Evolutionary conservation across 1,140 invertebrate species (phyloP).

Genomic region (Rhagoletis zephyria): DNA sequence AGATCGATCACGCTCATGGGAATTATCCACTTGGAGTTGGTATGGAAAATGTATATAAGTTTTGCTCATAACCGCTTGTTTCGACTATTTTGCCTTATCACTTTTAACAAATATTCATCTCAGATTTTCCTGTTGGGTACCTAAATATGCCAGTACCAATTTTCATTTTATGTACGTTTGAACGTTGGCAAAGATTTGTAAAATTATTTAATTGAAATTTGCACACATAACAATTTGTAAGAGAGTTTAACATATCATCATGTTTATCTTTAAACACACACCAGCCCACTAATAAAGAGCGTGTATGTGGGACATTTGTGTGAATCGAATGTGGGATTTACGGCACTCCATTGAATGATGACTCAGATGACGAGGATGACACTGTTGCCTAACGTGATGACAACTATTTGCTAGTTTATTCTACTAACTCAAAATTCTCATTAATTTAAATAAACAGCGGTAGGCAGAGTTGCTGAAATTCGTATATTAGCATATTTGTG

Average conservation of each 20-base stretch:
- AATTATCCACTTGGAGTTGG: no score
- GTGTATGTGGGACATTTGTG: not conserved
- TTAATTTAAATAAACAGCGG: not conserved
- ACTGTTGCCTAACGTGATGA: not conserved
- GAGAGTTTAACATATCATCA: not conserved
- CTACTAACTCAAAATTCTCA: slow-evolving; percentile 9
- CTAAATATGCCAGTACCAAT: no score
- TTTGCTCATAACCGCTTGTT: no score
- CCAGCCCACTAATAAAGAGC: not conserved
- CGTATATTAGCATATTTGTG: no score
- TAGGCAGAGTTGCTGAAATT: not conserved
- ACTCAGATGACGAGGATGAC: not conserved
- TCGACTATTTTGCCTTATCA: no score
- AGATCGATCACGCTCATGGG: no score
- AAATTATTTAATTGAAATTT: slow-evolving; percentile 27
- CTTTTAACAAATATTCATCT: no score
- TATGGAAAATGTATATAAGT: no score
- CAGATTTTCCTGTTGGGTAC: no score
- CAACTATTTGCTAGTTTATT: not conserved
- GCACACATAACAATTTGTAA: not conserved
- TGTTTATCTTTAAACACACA: no score
- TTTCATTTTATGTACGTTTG: no score
- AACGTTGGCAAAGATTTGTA: not conserved
- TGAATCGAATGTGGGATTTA: not conserved
- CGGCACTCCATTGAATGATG: not conserved